Base-by-base conservation (phyloP, 2,113 vertebrate genomes). In the Chionodraco myersi region DNA sequence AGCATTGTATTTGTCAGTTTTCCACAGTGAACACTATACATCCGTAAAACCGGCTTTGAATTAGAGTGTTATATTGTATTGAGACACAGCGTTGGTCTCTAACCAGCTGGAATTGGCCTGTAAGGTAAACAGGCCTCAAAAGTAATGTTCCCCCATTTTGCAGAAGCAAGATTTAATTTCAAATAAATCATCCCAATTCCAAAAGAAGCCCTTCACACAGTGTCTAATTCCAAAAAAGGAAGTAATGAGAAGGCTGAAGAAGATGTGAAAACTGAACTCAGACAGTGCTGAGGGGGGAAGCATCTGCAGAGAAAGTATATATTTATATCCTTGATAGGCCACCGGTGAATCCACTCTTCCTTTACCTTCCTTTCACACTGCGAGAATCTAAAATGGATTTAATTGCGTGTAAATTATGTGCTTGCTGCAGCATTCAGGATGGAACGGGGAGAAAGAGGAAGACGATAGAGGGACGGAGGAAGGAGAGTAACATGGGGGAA, bases 81-180 rank as follows among this genome's bases (percentile, higher is more conserved):
- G 44, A 52, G 36, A 59, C 15, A 30, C 10, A 60, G 52, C 45
- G 52, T 23, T 59, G 21, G 41, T 57, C 45, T 61, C 56, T 41
- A n/a, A 66, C 30, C 36, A 61, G 23, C 72, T 77, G 16, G 70
- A 41, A 59, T n/a, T 36, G 30, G 15, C 45, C 21, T 16, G 59
- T 26, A 30, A 30, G 62, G 23, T 51, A 66, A 77, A 64, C 13
- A 18, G 21, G 69, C 14, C 64, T 80, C 26, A 51, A 51, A 23
- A 79, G 10, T 54, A 34, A 48, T 66, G 49, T 48, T 21, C 44
- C 30, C n/a, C 14, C 36, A 53, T 14, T 67, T 75, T 44, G 47
- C 47, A 71, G 21, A 44, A 59, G 41, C 3, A 14, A 44, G 44
- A 69, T 58, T 73, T 45, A 8, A 79, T 82, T 78, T 59, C 7